Base-by-base conservation (phyloP, 1,140 invertebrate genomes). In the Pemphigus obesinymphae region DNA sequence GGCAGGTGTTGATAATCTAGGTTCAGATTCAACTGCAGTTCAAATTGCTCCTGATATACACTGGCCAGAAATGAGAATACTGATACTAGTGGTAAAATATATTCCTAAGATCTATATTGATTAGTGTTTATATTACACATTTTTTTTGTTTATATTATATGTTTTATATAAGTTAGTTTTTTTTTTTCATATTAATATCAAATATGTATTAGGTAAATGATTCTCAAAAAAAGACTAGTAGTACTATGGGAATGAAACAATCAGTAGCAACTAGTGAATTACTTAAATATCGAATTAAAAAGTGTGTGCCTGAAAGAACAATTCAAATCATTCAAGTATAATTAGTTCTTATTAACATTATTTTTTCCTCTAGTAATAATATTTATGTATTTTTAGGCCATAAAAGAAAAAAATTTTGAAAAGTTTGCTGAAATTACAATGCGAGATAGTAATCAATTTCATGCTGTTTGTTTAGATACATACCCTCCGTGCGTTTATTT, bases 381-480 rank as follows among this genome's bases (percentile, higher is more conserved):
- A 55, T 45, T 78, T 84, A 61, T 83, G 83, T 6, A 80, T 83
- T 61, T 85, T 10, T 82, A 90, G 85, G 95, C 97, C 11, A 97
- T 99, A 75, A 78, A 89, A 43, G 85, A 91, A 0, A 93, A 90
- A 86, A 90, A 99, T 89, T 99, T 99, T 87, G 83, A 90, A 50
- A 90, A 87, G 72, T 98, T 99, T 90, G 97, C 95, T 40, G 91
- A 95, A 87, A 89, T 99, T 11, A 98, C 97, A 23, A 99, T 99
- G 94, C 92, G 92, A 87, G 98, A 99, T 85, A 98, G 96, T 75
- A 99, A 99, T 90, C 95, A 98, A 87, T 92, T 99, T 85, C 98
- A 99, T 89, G 96, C 97, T 3, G 90, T 96, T 43, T 97, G 95
- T 85, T 86, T 97, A 63, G 98, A 99, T 87, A 96, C 97, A 0